These are phyloP conservation scores for Eulacestoma nigropectus DNA, from an alignment of 2,113 vertebrate genomes.

Conservation along the genomic window DNA sequence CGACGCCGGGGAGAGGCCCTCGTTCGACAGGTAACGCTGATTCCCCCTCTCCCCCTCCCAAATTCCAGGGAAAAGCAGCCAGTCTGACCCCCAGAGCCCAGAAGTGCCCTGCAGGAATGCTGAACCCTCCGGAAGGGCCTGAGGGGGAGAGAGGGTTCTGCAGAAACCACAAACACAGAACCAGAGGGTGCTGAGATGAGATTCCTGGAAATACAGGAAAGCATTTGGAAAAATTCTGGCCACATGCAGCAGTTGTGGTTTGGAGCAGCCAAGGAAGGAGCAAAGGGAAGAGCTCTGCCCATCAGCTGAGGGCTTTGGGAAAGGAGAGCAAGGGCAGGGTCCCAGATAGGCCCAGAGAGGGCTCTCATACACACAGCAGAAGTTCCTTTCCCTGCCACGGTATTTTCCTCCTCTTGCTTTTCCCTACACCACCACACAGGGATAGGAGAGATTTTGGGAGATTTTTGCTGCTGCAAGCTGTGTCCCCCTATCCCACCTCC, in stretches of 20 bases:
- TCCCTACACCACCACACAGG: too few species aligned
- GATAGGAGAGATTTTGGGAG: too few species aligned
- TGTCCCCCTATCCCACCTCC: too few species aligned
- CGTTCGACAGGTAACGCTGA: constrained; percentile 79
- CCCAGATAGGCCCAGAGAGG: not conserved
- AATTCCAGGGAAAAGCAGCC: not conserved
- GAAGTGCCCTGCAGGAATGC: not conserved
- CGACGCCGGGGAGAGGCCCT: constrained; percentile 90
- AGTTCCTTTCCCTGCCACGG: not conserved
- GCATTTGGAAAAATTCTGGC: not conserved
- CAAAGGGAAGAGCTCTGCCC: not conserved
- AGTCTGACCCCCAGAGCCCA: not conserved
- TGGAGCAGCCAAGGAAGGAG: not conserved
- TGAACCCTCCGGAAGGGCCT: not conserved
- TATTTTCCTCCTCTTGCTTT: too few species aligned
- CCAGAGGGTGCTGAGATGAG: not conserved
- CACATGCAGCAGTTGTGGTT: accelerated
- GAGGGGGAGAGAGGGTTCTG: not conserved
- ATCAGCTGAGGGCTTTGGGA: not conserved
- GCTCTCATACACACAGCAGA: not conserved
- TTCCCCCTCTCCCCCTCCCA: not conserved
- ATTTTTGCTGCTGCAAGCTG: too few species aligned
- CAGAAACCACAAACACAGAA: not conserved
- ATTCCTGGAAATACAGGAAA: not conserved
- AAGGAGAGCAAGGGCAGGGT: not conserved